Base-by-base conservation (phyloP, 2,113 vertebrate genomes). In the Bos indicus region DNA sequence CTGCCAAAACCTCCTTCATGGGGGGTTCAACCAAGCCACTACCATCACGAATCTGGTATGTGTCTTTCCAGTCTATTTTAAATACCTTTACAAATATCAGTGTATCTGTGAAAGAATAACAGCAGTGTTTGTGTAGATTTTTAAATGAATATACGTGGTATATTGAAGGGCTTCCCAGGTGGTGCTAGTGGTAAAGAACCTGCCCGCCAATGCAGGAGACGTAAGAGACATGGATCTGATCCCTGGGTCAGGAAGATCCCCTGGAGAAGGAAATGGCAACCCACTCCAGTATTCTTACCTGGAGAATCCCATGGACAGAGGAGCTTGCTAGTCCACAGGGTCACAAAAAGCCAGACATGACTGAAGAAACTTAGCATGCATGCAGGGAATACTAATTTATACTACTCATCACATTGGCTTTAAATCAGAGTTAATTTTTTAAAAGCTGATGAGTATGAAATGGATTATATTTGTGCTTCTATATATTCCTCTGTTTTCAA, bases 401-500 rank as follows among this genome's bases (percentile, higher is more conserved):
- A 57, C 67, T 84, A 43, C 13, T 91, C 51, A 86, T 59, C 6
- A 40, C 4, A 40, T 83, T 92, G 57, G 52, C 40, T 88, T 85
- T 90, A 86, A 71, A 96, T 82, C 51, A 90, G 88, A 87, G 7
- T 71, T 59, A 48, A 43, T 84, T 62, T 60, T 83, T 12, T 1
- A 1, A 40, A 64, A 89, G 16, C 19, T 36, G 25, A 59, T 52
- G 67, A 64, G 5, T 90, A 19, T 77, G 28, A 54, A 81, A 54
- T 40, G 25, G 33, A 64, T 91, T 67, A 40, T 59, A 16, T 80
- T 88, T 77, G 25, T 51, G 67, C 25, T 51, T 83, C 60, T 40
- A 4, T 82, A 48, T n/a, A n/a, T 16, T 40, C 28, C 17, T 95
- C 17, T 87, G 36, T 67, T 87, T 71, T 78, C 36, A 64, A 81